Evolutionary conservation across 2,797 vertebrate species (phyloP).

Genomic region (Muscicapa comitata): DNA sequence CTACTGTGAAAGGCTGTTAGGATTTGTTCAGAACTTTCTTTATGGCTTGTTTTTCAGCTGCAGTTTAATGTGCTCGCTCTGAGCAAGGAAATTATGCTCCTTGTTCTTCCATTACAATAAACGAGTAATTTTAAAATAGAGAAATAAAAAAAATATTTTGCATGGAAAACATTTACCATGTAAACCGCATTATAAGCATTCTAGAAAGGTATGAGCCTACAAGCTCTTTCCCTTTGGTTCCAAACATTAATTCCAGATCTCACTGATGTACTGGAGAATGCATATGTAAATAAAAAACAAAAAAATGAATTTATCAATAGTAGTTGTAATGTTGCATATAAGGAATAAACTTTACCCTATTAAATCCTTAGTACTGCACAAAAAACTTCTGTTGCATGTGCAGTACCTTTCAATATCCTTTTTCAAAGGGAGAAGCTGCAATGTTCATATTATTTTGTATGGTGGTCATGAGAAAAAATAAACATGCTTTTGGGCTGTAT

Average conservation of each 20-base stretch:
- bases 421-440: not conserved
- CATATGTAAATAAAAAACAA: not conserved
- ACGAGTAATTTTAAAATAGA: not conserved
- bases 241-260: not conserved
- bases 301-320: not conserved
- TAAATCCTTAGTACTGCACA: not conserved
- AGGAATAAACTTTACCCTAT: not conserved
- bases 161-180: not conserved
- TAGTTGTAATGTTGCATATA: not conserved
- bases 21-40: not conserved
- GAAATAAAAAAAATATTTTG: not conserved
- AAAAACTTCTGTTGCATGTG: not conserved
- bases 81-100: not conserved
- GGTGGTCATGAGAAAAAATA: not conserved
- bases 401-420: not conserved
- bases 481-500: not conserved
- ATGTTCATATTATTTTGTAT: not conserved
- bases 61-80: not conserved
- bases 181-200: not conserved
- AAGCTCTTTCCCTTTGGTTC: not conserved
- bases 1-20: not conserved
- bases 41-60: not conserved
- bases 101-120: not conserved
- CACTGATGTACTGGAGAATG: not conserved
- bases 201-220: not conserved